A percentile compares a stretch with the other conserved stretches of the same genome.
Evolutionary conservation across 1,140 invertebrate species (phyloP).

Genomic region (Magallana gigas): DNA sequence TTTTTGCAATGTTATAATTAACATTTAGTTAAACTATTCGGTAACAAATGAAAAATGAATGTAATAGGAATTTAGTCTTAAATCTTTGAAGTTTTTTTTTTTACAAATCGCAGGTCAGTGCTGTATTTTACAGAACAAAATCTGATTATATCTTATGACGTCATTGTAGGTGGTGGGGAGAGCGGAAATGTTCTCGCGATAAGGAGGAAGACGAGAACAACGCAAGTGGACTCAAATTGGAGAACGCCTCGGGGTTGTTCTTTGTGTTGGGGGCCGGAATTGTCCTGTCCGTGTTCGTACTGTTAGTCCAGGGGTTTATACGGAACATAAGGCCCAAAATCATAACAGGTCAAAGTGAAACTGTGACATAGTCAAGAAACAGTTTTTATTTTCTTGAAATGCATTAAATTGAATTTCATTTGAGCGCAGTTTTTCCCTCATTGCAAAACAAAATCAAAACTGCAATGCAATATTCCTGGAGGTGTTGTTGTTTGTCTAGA

Average conservation of each 20-base stretch:
- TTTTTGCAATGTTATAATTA: too few relatives aligned
- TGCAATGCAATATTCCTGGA: too few relatives aligned
- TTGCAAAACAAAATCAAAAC: too few relatives aligned
- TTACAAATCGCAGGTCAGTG: background rate
- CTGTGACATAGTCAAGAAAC: background rate
- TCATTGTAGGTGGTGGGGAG: slow-evolving; percentile 40
- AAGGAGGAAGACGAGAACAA: background rate
- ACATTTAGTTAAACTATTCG: too few relatives aligned
- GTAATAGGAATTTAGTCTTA: too few relatives aligned
- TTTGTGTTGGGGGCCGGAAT: slow-evolving; percentile 36
- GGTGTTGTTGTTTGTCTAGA: too few relatives aligned
- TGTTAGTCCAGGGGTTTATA: background rate
- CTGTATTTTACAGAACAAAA: background rate
- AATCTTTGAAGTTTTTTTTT: too few relatives aligned
- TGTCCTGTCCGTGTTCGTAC: background rate
- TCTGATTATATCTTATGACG: background rate
- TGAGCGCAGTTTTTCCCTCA: too few relatives aligned
- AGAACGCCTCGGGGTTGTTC: slow-evolving; percentile 34
- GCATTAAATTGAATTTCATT: too few relatives aligned
- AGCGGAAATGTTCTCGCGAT: slow-evolving; percentile 7
- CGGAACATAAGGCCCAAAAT: background rate
- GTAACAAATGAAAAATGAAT: too few relatives aligned
- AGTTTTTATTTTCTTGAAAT: too few relatives aligned
- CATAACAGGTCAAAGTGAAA: slow-evolving; percentile 18
- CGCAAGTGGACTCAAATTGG: slow-evolving; percentile 7